phyloP scores from a whole-genome alignment of 2,888 invertebrate species.

The Pachycephus smyrnensis region DNA sequence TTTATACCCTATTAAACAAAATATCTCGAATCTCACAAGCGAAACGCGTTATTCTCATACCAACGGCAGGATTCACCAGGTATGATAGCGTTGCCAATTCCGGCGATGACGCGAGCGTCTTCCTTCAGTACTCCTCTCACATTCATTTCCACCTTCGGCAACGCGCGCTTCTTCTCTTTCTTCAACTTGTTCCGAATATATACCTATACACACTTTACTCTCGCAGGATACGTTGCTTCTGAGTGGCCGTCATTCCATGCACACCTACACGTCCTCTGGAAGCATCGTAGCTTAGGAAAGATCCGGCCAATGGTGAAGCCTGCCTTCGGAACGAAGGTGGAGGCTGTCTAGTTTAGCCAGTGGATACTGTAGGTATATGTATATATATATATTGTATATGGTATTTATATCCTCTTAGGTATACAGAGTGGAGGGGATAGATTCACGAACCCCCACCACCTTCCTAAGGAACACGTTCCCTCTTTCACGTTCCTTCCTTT shows the following conservation, averaged over 20 bases:
- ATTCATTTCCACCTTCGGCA: background rate
- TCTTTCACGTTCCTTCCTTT: slow-evolving; percentile 2
- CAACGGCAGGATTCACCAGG: background rate
- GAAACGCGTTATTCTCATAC: background rate
- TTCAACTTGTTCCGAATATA: background rate
- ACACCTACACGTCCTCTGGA: background rate
- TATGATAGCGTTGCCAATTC: slow-evolving; percentile 40
- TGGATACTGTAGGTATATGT: background rate
- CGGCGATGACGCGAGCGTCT: slow-evolving; percentile 54
- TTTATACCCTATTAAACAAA: background rate
- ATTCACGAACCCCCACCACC: background rate
- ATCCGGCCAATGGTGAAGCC: background rate
- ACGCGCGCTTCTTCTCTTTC: background rate
- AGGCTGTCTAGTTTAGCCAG: background rate
- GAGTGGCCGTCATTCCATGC: background rate
- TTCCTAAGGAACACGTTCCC: background rate
- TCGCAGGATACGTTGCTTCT: background rate
- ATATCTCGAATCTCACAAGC: background rate
- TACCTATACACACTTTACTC: background rate
- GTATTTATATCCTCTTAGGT: background rate
- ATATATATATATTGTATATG: background rate
- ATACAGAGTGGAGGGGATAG: background rate
- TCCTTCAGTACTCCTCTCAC: background rate
- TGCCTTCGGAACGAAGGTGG: background rate
- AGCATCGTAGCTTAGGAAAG: background rate